Percentiles rank a stretch among this genome's conserved stretches.
Evolutionary conservation across 1,140 invertebrate species (phyloP).

Genomic region (Acromyrmex charruanus): DNA sequence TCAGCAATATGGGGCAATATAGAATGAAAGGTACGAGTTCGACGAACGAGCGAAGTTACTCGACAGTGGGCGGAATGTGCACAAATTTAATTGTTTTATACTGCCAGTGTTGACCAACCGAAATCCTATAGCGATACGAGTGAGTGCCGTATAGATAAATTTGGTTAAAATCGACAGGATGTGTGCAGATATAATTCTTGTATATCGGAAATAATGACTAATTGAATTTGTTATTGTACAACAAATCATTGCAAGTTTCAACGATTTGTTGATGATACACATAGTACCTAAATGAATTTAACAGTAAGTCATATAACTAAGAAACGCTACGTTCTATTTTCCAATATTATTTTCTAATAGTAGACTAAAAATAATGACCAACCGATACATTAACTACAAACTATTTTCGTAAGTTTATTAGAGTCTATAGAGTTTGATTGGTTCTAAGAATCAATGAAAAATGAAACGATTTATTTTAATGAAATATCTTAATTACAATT

Average conservation of each 20-base stretch:
- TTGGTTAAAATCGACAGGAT: background rate
- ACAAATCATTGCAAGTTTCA: background rate
- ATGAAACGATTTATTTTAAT: background rate
- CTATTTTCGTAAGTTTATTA: background rate
- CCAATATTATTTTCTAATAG: background rate
- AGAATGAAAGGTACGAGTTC: slow-evolving; percentile 16
- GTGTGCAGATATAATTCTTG: slow-evolving; percentile 4
- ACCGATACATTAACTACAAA: background rate
- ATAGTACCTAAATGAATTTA: background rate
- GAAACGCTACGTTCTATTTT: background rate
- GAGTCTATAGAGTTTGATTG: background rate
- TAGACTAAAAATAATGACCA: background rate
- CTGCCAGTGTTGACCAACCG: background rate
- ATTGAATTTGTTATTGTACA: background rate
- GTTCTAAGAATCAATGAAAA: background rate
- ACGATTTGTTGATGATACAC: background rate
- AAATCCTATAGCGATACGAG: slow-evolving; percentile 22
- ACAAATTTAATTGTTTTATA: slow-evolving; percentile 47
- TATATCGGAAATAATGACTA: background rate
- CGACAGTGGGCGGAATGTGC: background rate
- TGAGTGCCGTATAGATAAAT: slow-evolving; percentile 11
- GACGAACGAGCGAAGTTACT: slow-evolving; percentile 13
- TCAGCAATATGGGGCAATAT: slow-evolving; percentile 14
- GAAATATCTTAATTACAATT: background rate
- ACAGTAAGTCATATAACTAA: background rate